These are phyloP conservation scores for Albula goreensis DNA, from an alignment of 2,113 vertebrate species.

Conservation along the genomic window DNA sequence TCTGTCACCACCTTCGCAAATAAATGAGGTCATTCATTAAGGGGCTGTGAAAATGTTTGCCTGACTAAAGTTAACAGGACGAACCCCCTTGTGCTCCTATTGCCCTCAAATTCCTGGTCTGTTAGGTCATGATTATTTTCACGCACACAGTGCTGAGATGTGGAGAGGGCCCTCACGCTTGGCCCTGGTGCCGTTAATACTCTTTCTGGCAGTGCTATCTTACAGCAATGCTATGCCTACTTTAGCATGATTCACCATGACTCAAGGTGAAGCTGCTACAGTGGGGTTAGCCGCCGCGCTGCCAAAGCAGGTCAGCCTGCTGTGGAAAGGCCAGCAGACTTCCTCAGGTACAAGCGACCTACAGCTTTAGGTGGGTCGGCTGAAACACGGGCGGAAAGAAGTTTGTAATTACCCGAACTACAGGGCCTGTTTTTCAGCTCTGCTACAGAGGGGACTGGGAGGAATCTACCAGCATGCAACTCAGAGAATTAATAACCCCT, in stretches of 20 bases:
- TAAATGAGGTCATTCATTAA: no score
- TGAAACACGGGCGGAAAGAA: not conserved
- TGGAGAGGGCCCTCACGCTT: not conserved
- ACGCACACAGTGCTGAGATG: not conserved
- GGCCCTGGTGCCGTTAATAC: not conserved
- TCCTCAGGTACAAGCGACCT: not conserved
- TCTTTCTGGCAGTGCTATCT: not conserved
- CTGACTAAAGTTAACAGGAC: no score
- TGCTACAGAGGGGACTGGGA: not conserved
- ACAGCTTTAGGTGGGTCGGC: not conserved
- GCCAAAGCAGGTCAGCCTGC: not conserved
- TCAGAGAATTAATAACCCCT: no score
- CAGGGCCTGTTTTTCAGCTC: no score
- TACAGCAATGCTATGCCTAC: not conserved
- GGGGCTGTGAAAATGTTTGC: no score
- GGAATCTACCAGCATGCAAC: conserved; percentile 16
- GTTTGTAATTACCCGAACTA: not conserved
- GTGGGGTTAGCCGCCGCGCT: not conserved
- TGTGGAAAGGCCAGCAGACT: not conserved
- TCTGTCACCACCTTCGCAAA: no score
- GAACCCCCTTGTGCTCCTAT: no score
- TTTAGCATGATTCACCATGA: not conserved
- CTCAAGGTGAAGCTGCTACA: not conserved
- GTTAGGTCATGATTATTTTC: not conserved
- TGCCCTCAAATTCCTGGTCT: no score